phyloP scores from a whole-genome alignment of 2,888 invertebrate species.

The Hemicrepidius hirtus region DNA sequence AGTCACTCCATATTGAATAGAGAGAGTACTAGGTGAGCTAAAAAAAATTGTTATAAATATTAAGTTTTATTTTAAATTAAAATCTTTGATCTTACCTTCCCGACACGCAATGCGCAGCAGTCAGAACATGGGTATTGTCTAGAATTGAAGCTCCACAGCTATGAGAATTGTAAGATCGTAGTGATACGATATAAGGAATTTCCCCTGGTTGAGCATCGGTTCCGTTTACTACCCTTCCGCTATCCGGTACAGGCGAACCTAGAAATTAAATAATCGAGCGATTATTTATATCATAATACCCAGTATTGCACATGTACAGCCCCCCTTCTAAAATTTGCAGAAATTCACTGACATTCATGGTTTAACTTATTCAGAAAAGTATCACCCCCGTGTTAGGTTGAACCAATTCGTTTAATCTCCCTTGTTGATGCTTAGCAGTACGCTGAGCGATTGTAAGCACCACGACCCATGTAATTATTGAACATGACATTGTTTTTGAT shows the following conservation, averaged over 20 bases:
- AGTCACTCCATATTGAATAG: slow-evolving; percentile 53
- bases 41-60: not conserved
- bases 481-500: no score
- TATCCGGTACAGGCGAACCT: slow-evolving; percentile 11
- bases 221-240: slow-evolving; percentile 53
- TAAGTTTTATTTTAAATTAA: no score
- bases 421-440: no score
- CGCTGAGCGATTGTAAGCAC: no score
- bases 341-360: no score
- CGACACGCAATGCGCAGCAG: slow-evolving; percentile 56
- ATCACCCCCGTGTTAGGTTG: no score
- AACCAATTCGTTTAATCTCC: no score
- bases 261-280: not conserved
- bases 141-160: slow-evolving; percentile 55
- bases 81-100: slow-evolving; percentile 8
- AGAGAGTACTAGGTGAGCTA: not conserved
- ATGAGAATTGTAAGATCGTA: slow-evolving; percentile 39
- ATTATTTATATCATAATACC: no score
- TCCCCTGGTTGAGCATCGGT: slow-evolving; percentile 54
- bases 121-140: slow-evolving; percentile 51
- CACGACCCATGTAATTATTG: no score
- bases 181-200: slow-evolving; percentile 57
- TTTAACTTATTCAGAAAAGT: no score
- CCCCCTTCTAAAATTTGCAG: no score
- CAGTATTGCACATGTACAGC: no score